A percentile compares a stretch with the other conserved stretches of the same genome.
phyloP scores from a whole-genome alignment of 2,113 vertebrate species.

The Cavia aperea region DNA sequence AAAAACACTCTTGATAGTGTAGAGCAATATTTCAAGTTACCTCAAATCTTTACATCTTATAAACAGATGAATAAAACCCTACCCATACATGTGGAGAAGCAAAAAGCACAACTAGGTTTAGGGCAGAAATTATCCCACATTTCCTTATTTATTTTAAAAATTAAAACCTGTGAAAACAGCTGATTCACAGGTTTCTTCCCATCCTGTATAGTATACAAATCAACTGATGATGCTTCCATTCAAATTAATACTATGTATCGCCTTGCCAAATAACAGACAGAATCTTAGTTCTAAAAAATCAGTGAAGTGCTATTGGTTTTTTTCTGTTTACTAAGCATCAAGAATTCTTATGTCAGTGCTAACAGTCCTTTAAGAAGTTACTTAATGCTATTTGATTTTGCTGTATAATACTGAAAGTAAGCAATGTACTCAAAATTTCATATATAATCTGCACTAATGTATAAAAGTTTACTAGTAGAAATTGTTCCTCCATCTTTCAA shows the following conservation, averaged over 20 bases:
- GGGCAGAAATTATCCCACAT: background rate
- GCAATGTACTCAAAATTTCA: background rate
- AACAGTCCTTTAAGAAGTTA: background rate
- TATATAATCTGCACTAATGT: background rate
- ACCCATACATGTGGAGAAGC: background rate
- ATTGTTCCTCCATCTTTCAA: background rate
- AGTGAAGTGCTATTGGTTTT: background rate
- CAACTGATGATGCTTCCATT: background rate
- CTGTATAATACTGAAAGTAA: background rate
- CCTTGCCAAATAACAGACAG: background rate
- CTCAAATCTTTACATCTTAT: background rate
- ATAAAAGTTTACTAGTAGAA: background rate
- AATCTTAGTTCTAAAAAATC: background rate
- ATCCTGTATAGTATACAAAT: background rate
- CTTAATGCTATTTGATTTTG: background rate
- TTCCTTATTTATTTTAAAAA: background rate
- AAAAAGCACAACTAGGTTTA: background rate
- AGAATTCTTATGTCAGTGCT: background rate
- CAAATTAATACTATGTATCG: background rate
- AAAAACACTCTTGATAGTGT: background rate
- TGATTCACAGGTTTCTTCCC: fast-evolving
- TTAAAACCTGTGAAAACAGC: background rate
- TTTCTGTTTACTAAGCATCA: background rate
- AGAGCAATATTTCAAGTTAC: background rate
- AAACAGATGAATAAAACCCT: background rate